A percentile compares a stretch with the other conserved stretches of the same genome.
Evolutionary conservation across 2,888 invertebrate species (phyloP).

Genomic region (Melieria omissa): DNA sequence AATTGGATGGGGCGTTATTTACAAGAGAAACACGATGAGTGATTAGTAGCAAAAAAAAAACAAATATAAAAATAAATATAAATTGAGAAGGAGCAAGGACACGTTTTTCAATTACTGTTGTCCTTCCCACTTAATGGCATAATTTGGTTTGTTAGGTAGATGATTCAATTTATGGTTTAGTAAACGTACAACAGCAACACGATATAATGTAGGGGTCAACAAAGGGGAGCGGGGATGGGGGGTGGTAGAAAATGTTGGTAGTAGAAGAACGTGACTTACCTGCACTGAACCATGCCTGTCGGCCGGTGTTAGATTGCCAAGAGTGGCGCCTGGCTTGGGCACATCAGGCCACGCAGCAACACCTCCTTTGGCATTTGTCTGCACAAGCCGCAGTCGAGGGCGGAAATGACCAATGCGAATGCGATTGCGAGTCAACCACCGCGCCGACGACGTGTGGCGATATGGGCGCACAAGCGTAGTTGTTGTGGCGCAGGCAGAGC

Average conservation of each 20-base stretch:
- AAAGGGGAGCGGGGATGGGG: too few species aligned
- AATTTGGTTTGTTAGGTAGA: too few species aligned
- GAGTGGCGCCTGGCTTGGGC: conserved; percentile 81
- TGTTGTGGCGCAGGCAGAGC: background rate
- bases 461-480: background rate
- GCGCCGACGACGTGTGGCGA: conserved; percentile 1
- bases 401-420: conserved; percentile 1
- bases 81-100: too few species aligned
- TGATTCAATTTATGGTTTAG: background rate
- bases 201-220: background rate
- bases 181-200: conserved; percentile 1
- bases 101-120: too few species aligned
- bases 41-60: too few species aligned
- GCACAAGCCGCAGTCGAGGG: conserved; percentile 26
- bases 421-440: conserved; percentile 2
- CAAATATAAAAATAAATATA: too few species aligned
- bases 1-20: too few species aligned
- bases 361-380: conserved; percentile 76
- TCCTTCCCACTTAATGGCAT: too few species aligned
- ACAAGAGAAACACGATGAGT: too few species aligned
- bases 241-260: background rate
- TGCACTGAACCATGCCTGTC: conserved; percentile 98
- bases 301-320: conserved; percentile 90
- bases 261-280: conserved; percentile 70
- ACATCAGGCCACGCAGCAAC: conserved; percentile 87